These are phyloP conservation scores for Petrophora chlorosata DNA, from an alignment of 2,888 invertebrate species.

Conservation along the genomic window DNA sequence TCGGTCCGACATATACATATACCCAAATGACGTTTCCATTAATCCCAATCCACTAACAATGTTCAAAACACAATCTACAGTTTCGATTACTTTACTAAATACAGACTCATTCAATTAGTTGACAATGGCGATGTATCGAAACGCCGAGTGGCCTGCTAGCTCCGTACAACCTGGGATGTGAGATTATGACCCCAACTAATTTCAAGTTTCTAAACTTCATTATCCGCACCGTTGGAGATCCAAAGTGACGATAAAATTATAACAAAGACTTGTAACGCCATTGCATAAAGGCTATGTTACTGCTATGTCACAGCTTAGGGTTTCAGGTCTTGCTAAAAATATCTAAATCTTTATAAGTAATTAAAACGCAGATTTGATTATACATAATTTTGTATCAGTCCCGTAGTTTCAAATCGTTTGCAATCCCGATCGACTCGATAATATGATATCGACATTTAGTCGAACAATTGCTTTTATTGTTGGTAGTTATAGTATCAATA, in stretches of 20 bases:
- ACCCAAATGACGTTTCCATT: conserved; percentile 1
- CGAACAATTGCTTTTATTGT: too few relatives aligned
- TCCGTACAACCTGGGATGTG: conserved; percentile 57
- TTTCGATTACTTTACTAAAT: conserved; percentile 27
- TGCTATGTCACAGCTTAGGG: conserved; percentile 33
- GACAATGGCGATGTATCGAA: conserved; percentile 39
- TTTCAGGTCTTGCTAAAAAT: conserved; percentile 5
- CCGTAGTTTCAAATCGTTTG: too few relatives aligned
- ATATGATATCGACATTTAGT: too few relatives aligned
- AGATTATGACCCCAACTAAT: conserved; percentile 73
- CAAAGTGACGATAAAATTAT: conserved; percentile 69
- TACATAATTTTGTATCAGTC: too few relatives aligned
- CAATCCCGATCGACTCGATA: too few relatives aligned
- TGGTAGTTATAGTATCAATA: too few relatives aligned
- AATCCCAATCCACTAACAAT: conserved; percentile 10
- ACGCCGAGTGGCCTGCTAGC: conserved; percentile 29
- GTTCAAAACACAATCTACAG: conserved; percentile 25
- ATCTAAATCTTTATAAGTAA: not conserved
- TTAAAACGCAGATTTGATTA: too few relatives aligned
- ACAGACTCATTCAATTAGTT: conserved; percentile 42
- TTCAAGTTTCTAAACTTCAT: conserved; percentile 77
- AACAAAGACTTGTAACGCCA: conserved; percentile 51
- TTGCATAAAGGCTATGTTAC: conserved; percentile 33
- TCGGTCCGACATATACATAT: too few relatives aligned
- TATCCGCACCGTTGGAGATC: conserved; percentile 71